phyloP scores from a whole-genome alignment of 2,797 vertebrate species.

The Siniperca undulata region DNA sequence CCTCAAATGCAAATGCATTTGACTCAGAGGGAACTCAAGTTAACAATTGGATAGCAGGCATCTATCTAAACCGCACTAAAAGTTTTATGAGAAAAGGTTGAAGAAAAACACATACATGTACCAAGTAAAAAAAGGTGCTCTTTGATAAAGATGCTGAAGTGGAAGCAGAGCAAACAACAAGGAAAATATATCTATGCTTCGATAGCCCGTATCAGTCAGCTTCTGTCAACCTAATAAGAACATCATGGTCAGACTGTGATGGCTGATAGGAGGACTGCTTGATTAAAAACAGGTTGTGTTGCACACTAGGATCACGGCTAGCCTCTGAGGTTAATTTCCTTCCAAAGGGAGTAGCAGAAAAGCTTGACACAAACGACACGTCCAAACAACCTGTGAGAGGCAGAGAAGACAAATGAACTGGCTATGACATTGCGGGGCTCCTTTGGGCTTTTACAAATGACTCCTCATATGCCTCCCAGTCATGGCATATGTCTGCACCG shows the following conservation, averaged over 20 bases:
- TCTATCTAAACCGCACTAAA: constrained; percentile 59
- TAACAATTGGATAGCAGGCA: constrained; percentile 54
- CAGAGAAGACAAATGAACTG: constrained; percentile 79
- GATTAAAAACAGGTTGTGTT: constrained; percentile 77
- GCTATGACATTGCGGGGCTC: constrained; percentile 71
- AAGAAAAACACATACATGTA: constrained; percentile 30
- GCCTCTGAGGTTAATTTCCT: constrained; percentile 74
- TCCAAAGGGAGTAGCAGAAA: constrained; percentile 59
- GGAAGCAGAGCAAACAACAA: constrained; percentile 32
- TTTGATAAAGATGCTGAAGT: constrained; percentile 58
- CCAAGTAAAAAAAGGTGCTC: constrained; percentile 24
- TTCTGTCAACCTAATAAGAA: constrained; percentile 76
- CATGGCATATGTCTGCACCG: constrained; percentile 80
- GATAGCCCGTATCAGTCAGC: constrained; percentile 57
- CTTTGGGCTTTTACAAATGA: constrained; percentile 83
- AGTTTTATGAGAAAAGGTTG: constrained; percentile 56
- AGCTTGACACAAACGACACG: constrained; percentile 67
- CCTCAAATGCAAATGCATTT: constrained; percentile 40
- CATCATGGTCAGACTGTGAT: constrained; percentile 69
- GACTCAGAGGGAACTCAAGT: constrained; percentile 48
- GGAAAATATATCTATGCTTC: constrained; percentile 45
- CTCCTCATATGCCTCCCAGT: constrained; percentile 79
- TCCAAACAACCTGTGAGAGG: constrained; percentile 76
- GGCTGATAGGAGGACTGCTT: constrained; percentile 70
- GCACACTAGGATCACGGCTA: constrained; percentile 37